Conservation (phyloP, 2,888 invertebrate species). For the Heliconius ismenius region DNA sequence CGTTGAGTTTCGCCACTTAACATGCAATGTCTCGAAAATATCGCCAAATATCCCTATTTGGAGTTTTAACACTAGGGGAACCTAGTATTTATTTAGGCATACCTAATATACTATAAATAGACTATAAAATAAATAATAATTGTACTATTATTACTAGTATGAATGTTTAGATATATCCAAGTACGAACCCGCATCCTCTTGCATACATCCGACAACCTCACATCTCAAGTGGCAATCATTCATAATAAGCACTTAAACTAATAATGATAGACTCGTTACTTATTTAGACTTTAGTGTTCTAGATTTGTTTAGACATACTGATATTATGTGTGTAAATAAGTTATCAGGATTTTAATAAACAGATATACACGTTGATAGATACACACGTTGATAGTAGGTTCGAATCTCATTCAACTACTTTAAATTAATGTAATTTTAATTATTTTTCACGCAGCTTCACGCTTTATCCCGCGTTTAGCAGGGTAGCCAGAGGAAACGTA, state of each 20-base stretch:
- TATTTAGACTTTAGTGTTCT: neutral
- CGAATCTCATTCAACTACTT: neutral
- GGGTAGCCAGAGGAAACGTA: no score
- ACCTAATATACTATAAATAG: no score
- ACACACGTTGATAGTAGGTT: neutral
- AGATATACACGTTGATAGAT: no score
- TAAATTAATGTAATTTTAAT: no score
- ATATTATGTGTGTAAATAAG: neutral
- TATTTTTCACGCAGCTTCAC: no score
- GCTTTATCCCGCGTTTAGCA: no score
- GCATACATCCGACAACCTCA: neutral
- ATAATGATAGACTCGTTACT: neutral
- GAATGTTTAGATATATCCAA: neutral
- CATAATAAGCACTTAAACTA: neutral
- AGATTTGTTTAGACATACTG: neutral
- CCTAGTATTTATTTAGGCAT: no score
- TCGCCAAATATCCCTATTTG: no score
- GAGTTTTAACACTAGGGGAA: neutral
- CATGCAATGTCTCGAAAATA: no score
- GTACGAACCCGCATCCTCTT: slow-evolving; percentile 13
- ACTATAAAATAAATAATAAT: no score
- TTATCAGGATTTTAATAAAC: neutral
- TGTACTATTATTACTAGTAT: no score
- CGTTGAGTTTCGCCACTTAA: neutral
- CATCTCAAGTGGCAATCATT: slow-evolving; percentile 1